These are phyloP conservation scores for Chrysotoxum bicinctum DNA, from an alignment of 2,888 invertebrate species.

Conservation along the genomic window DNA sequence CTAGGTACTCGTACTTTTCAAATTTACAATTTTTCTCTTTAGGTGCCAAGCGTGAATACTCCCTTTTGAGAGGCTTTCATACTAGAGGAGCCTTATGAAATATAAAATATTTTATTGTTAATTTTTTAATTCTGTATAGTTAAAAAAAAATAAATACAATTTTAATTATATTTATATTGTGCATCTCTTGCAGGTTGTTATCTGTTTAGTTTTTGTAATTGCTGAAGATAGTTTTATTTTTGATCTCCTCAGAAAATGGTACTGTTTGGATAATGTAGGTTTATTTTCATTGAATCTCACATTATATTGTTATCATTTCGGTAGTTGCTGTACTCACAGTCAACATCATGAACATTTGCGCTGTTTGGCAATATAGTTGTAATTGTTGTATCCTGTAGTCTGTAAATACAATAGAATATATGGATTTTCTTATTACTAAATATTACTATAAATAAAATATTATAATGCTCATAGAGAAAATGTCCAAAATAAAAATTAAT, in stretches of 20 bases:
- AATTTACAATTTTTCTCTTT: no score
- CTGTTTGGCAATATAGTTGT: constrained; percentile 77
- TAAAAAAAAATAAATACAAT: neutral
- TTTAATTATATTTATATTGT: neutral
- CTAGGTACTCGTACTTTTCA: no score
- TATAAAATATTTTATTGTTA: neutral
- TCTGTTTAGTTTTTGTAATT: neutral
- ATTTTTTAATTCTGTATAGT: neutral
- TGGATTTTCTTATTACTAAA: neutral
- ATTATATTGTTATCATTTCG: constrained; percentile 46
- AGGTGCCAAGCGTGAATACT: neutral
- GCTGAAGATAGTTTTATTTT: neutral
- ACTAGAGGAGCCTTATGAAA: neutral
- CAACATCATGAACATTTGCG: constrained; percentile 66
- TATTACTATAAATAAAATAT: neutral
- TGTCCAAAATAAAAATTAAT: no score
- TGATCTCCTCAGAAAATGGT: constrained; percentile 31
- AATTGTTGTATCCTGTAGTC: constrained; percentile 78
- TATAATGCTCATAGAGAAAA: no score
- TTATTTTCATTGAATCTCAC: constrained; percentile 36
- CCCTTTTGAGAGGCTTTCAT: neutral
- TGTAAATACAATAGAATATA: constrained; percentile 15
- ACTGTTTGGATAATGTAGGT: neutral
- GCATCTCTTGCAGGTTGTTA: neutral
- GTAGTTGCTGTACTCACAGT: constrained; percentile 57